Conservation (phyloP, 2,888 invertebrate species). For the Rhabditoides inermis region DNA sequence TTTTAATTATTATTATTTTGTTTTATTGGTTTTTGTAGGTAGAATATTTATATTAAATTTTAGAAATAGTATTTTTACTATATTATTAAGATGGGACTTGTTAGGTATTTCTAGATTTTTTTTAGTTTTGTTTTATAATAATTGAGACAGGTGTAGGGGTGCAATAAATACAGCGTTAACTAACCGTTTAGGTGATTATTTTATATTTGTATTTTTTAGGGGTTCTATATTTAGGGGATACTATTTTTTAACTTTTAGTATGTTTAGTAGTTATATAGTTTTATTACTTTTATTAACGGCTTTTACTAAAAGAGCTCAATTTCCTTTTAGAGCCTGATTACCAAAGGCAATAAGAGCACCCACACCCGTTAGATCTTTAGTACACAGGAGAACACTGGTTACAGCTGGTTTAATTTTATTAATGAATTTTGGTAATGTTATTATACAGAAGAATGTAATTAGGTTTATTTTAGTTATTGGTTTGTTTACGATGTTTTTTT, state of each 20-base stretch:
- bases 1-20: constrained; percentile 37
- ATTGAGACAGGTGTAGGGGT: constrained; percentile 36
- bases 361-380: constrained; percentile 69
- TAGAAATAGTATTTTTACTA: constrained; percentile 31
- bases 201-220: constrained; percentile 59
- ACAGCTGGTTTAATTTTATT: constrained; percentile 63
- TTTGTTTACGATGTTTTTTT: constrained; percentile 40
- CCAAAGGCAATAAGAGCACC: constrained; percentile 72
- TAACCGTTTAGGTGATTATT: constrained; percentile 69
- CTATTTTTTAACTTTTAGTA: constrained; percentile 53
- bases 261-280: constrained; percentile 24
- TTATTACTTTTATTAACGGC: constrained; percentile 59
- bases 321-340: constrained; percentile 71
- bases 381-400: constrained; percentile 71
- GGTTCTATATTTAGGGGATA: constrained; percentile 56
- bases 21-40: constrained; percentile 30
- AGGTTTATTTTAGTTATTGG: constrained; percentile 57
- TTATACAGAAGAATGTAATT: constrained; percentile 66
- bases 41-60: constrained; percentile 34
- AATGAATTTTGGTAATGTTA: constrained; percentile 51
- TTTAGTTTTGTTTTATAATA: constrained; percentile 35
- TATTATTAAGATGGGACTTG: constrained; percentile 30
- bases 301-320: constrained; percentile 72
- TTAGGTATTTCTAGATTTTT: constrained; percentile 32
- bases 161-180: constrained; percentile 65